Conservation (phyloP, 1,140 invertebrate species). For the Zaprionus inermis region DNA sequence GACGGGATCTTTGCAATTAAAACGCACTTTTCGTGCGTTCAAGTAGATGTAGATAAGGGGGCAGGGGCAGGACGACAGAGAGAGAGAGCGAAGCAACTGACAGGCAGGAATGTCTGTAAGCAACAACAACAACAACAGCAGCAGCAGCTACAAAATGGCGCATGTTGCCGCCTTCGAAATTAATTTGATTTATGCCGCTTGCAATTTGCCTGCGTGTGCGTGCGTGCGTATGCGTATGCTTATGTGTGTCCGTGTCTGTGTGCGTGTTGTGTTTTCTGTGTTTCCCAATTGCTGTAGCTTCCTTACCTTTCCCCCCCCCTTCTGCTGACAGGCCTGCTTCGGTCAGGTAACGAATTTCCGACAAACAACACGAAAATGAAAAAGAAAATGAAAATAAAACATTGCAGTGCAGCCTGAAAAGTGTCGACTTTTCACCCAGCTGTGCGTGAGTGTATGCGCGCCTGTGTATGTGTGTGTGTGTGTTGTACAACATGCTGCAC, state of each 20-base stretch:
- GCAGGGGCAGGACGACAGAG: background rate
- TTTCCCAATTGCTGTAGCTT: slow-evolving; percentile 27
- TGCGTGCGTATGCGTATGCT: slow-evolving; percentile 50
- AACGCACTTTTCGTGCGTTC: slow-evolving; percentile 67
- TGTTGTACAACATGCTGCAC: slow-evolving; percentile 5
- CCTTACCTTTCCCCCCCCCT: background rate
- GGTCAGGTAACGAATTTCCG: slow-evolving; percentile 74
- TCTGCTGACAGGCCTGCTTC: slow-evolving; percentile 28
- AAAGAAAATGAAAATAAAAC: slow-evolving; percentile 79
- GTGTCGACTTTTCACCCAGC: slow-evolving; percentile 66
- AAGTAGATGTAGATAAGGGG: background rate
- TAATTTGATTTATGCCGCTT: slow-evolving; percentile 79
- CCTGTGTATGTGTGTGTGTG: background rate
- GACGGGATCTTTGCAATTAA: slow-evolving; percentile 79
- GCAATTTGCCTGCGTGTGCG: slow-evolving; percentile 39
- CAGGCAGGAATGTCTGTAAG: slow-evolving; percentile 15
- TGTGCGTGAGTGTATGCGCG: background rate
- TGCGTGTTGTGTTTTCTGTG: slow-evolving; percentile 44
- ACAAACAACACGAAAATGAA: slow-evolving; percentile 74
- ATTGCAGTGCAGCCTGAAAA: slow-evolving; percentile 73
- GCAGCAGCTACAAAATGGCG: slow-evolving; percentile 61
- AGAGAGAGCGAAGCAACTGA: background rate
- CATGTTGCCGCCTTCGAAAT: slow-evolving; percentile 75
- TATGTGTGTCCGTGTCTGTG: slow-evolving; percentile 53
- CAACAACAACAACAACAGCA: slow-evolving; percentile 10